A percentile compares a stretch with the other conserved stretches of the same genome.
phyloP scores from a whole-genome alignment of 2,113 vertebrate genomes.

The Eonycteris spelaea region DNA sequence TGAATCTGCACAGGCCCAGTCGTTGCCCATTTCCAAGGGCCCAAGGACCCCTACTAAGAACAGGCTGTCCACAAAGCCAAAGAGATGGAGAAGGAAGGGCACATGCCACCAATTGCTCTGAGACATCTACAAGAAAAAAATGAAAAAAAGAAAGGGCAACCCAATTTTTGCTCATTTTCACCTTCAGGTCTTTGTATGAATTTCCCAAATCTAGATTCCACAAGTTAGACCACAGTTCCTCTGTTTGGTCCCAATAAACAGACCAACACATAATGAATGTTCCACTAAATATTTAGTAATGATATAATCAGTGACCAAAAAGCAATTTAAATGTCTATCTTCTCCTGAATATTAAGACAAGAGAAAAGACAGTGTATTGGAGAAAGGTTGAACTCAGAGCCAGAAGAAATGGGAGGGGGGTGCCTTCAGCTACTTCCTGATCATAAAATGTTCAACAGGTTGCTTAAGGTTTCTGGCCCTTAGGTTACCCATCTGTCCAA shows the following conservation, averaged over 20 bases:
- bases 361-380: not conserved
- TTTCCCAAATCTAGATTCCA: not conserved
- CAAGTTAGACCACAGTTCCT: not conserved
- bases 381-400: not conserved
- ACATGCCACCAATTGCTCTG: not conserved
- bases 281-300: not conserved
- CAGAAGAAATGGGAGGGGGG: not conserved
- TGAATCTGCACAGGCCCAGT: not conserved
- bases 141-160: not conserved
- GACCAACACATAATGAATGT: not conserved
- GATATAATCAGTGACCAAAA: not conserved
- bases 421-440: not conserved
- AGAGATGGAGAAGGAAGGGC: not conserved
- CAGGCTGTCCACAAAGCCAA: not conserved
- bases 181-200: not conserved
- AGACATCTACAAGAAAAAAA: not conserved
- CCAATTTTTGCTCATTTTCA: not conserved
- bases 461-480: not conserved
- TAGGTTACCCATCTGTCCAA: not conserved
- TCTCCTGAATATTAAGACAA: not conserved
- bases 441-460: not conserved
- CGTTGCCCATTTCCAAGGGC: not conserved
- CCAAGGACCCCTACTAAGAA: not conserved
- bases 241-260: not conserved
- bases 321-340: not conserved